Conservation (phyloP, 2,888 invertebrate species). For the Sthenelais limicola region DNA sequence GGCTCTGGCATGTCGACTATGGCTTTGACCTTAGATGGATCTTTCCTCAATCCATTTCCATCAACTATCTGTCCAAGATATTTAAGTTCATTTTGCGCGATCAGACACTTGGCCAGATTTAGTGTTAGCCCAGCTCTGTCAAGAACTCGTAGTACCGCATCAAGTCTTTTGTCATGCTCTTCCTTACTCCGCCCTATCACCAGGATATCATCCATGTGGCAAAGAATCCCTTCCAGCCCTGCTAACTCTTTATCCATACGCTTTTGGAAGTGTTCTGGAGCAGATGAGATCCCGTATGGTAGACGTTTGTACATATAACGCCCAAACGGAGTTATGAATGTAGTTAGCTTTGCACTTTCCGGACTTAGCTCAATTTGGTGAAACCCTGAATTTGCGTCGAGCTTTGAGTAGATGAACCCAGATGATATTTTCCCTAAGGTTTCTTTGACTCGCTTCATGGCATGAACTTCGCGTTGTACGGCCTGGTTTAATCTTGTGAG, state of each 20-base stretch:
- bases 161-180: constrained; percentile 47
- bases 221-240: constrained; percentile 44
- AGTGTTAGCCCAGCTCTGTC: constrained; percentile 47
- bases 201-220: constrained; percentile 52
- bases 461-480: no score
- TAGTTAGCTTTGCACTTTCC: no score
- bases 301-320: no score
- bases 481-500: no score
- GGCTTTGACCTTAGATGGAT: constrained; percentile 44
- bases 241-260: constrained; percentile 47
- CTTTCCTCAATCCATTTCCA: constrained; percentile 41
- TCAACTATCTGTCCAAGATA: constrained; percentile 50
- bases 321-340: no score
- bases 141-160: constrained; percentile 29
- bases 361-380: no score
- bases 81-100: constrained; percentile 41
- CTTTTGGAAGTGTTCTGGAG: constrained; percentile 44
- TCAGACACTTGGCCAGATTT: constrained; percentile 50
- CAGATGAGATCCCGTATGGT: constrained; percentile 42
- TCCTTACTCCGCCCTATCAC: constrained; percentile 41
- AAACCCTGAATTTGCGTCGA: no score
- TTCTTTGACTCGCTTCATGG: no score
- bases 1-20: constrained; percentile 42
- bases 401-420: no score
- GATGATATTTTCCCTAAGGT: no score